Conservation (phyloP, 2,888 invertebrate species). For the Drosophila affinis region DNA sequence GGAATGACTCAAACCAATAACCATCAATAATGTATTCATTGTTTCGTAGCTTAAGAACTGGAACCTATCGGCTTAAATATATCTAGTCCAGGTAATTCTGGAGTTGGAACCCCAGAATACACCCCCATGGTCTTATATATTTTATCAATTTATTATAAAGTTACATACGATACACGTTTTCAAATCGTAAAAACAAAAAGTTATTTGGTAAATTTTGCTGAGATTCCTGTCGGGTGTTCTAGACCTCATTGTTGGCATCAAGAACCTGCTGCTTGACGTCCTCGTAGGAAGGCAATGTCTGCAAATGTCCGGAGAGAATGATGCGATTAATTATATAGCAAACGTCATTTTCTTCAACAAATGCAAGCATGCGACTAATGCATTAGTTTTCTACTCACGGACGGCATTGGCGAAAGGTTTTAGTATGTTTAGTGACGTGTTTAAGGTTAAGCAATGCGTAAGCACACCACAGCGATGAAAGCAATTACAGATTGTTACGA, state of each 20-base stretch:
- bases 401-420: conserved; percentile 13
- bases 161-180: conserved; percentile 7
- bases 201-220: conserved; percentile 68
- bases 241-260: conserved; percentile 78
- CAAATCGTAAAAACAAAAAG: conserved; percentile 52
- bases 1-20: conserved; percentile 46
- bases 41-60: background rate
- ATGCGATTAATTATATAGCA: background rate
- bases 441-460: conserved; percentile 34
- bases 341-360: background rate
- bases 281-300: conserved; percentile 82
- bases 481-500: conserved; percentile 16
- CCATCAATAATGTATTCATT: background rate
- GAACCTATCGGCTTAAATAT: background rate
- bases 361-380: conserved; percentile 15
- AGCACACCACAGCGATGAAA: conserved; percentile 10
- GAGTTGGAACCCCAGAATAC: background rate
- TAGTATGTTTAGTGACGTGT: conserved; percentile 26
- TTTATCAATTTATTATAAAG: conserved; percentile 17
- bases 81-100: no score
- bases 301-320: conserved; percentile 17
- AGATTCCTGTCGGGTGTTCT: conserved; percentile 52
- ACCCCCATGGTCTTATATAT: background rate
- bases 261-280: conserved; percentile 79
- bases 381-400: conserved; percentile 45